Conservation (phyloP, 2,888 invertebrate species). For the Leptinotarsa juncta region DNA sequence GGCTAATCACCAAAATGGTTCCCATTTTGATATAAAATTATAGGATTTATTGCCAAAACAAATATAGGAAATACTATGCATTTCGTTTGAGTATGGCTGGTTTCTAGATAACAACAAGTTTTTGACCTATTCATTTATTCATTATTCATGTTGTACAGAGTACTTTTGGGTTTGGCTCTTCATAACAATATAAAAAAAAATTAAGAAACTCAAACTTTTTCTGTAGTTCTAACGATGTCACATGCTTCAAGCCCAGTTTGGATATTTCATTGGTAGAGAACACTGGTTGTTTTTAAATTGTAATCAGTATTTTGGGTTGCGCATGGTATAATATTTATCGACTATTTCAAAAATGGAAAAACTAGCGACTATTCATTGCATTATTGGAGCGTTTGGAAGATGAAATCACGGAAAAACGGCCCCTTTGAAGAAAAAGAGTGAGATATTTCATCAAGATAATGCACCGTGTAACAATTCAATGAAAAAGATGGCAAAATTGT, state of each 20-base stretch:
- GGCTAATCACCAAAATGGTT: not conserved
- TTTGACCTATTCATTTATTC: not conserved
- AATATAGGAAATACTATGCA: not conserved
- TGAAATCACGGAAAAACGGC: no score
- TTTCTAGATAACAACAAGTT: not conserved
- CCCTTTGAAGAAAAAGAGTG: no score
- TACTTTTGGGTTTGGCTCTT: not conserved
- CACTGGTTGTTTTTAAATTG: no score
- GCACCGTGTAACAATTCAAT: no score
- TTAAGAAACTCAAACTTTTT: not conserved
- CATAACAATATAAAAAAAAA: not conserved
- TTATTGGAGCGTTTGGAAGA: no score
- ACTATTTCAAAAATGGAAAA: no score
- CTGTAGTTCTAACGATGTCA: not conserved
- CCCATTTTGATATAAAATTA: not conserved
- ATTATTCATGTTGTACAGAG: constrained; percentile 4
- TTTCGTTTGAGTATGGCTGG: not conserved
- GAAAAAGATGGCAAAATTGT: no score
- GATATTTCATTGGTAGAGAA: no score
- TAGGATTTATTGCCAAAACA: not conserved
- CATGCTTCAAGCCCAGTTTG: not conserved
- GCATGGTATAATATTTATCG: no score
- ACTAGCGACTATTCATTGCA: no score
- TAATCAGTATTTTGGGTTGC: no score
- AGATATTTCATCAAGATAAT: no score